Base-by-base conservation (phyloP, 2,113 vertebrate species). In the Brachionichthys hirsutus region DNA sequence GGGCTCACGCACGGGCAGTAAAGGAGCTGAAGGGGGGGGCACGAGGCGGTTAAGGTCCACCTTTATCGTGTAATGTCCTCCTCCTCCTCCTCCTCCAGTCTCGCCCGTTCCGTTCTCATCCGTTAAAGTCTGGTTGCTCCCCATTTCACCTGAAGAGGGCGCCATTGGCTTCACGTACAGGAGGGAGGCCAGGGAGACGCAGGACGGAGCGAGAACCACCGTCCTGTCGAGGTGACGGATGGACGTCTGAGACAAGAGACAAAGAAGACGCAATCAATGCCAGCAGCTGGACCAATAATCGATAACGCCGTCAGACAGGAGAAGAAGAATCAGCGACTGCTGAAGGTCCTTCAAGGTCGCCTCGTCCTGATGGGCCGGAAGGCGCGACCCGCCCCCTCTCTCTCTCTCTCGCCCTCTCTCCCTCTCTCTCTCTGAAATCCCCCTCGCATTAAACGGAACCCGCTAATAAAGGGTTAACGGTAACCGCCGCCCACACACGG, bases 241-340 rank as follows among this genome's bases (percentile, higher is more conserved):
- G 43, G 65, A 64, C 0, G 2, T 62, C 87, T 85, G 54, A 57
- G 5, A 69, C 0, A 42, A 48, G 0, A 65, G n/a, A 43, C 6
- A 30, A 36, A 2, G 30, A 3, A n/a, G 7, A 41, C 8, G 8
- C 5, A 30, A 3, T 30, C 24, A 30, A 30, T 30, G n/a, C n/a
- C n/a, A n/a, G n/a, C 24, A 30, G 24, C 24, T 30, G 24, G 24
- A n/a, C n/a, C n/a, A n/a, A n/a, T n/a, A n/a, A n/a, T n/a, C n/a
- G n/a, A n/a, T n/a, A n/a, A n/a, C n/a, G n/a, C n/a, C n/a, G n/a
- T n/a, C n/a, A n/a, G n/a, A n/a, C n/a, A n/a, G n/a, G n/a, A n/a
- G n/a, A n/a, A n/a, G n/a, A n/a, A n/a, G n/a, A n/a, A n/a, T n/a
- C n/a, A n/a, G n/a, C n/a, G n/a, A n/a, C n/a, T n/a, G n/a, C n/a